Evolutionary conservation across 2,888 invertebrate genomes (phyloP).

Genomic region (Aspidapion aeneum): DNA sequence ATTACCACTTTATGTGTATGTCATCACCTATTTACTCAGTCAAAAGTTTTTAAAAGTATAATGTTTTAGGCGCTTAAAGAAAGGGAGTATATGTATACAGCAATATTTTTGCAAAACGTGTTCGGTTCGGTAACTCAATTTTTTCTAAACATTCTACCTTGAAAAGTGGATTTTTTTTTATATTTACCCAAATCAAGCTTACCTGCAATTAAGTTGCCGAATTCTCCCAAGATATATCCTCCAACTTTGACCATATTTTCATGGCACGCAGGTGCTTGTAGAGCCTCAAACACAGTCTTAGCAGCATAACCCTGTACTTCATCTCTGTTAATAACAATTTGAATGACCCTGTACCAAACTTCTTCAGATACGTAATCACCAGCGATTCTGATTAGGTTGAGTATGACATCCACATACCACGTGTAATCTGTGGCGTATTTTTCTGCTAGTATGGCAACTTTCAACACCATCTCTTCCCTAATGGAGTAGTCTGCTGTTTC

Average conservation of each 20-base stretch:
- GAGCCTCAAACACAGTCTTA: slow-evolving; percentile 98
- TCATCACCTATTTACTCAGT: too few species aligned
- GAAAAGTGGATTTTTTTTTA: too few species aligned
- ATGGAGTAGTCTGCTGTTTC: slow-evolving; percentile 99
- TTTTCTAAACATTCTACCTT: too few species aligned
- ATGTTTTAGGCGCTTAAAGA: too few species aligned
- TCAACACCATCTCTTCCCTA: slow-evolving; percentile 99
- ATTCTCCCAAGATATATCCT: slow-evolving; percentile 98
- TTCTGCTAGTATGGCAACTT: slow-evolving; percentile 98
- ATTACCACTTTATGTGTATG: too few species aligned
- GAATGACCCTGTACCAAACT: slow-evolving; percentile 99
- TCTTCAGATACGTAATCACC: slow-evolving; percentile 99
- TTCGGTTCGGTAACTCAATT: too few species aligned
- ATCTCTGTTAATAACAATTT: slow-evolving; percentile 98
- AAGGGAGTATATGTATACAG: too few species aligned
- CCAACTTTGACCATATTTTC: slow-evolving; percentile 99
- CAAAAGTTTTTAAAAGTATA: too few species aligned
- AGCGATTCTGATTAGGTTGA: slow-evolving; percentile 98
- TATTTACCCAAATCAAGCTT: too few species aligned
- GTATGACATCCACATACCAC: slow-evolving; percentile 97
- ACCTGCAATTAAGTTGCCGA: slow-evolving; percentile 94
- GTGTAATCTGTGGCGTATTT: slow-evolving; percentile 99
- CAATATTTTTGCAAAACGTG: too few species aligned
- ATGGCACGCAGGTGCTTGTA: slow-evolving; percentile 98
- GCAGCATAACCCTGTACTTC: slow-evolving; percentile 99